A percentile compares a stretch with the other conserved stretches of the same genome.
These are phyloP conservation scores for Sthenelais limicola DNA, from an alignment of 2,888 invertebrate genomes.

Conservation along the genomic window DNA sequence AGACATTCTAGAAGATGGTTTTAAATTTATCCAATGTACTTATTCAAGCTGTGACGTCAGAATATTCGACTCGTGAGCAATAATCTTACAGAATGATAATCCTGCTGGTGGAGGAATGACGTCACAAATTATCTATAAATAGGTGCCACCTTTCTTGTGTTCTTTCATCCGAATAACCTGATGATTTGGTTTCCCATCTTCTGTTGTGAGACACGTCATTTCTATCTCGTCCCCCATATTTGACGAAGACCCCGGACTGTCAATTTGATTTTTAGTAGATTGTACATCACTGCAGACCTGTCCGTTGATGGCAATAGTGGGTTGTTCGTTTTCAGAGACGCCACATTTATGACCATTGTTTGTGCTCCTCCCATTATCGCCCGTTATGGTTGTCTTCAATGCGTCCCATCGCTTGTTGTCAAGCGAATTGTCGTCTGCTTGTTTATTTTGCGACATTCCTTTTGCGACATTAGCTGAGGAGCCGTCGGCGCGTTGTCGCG, in stretches of 20 bases:
- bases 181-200: neutral
- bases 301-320: too few species aligned
- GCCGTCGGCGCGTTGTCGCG: neutral
- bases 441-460: neutral
- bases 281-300: too few species aligned
- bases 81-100: too few species aligned
- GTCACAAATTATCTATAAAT: too few species aligned
- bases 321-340: too few species aligned
- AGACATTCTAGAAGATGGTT: too few species aligned
- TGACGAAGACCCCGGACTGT: neutral
- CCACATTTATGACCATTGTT: constrained; percentile 2
- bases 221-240: constrained; percentile 10
- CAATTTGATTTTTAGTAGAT: neutral
- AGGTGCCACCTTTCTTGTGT: constrained; percentile 11
- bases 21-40: too few species aligned
- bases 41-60: too few species aligned
- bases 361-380: neutral
- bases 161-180: constrained; percentile 30
- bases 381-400: neutral
- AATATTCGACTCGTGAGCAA: too few species aligned
- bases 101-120: too few species aligned
- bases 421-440: neutral
- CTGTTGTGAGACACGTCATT: neutral
- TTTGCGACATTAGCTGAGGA: neutral
- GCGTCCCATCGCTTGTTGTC: too few species aligned